Percentiles rank a stretch among this genome's conserved stretches.
These are phyloP conservation scores for Characodon lateralis DNA, from an alignment of 2,797 vertebrate genomes.

Conservation along the genomic window DNA sequence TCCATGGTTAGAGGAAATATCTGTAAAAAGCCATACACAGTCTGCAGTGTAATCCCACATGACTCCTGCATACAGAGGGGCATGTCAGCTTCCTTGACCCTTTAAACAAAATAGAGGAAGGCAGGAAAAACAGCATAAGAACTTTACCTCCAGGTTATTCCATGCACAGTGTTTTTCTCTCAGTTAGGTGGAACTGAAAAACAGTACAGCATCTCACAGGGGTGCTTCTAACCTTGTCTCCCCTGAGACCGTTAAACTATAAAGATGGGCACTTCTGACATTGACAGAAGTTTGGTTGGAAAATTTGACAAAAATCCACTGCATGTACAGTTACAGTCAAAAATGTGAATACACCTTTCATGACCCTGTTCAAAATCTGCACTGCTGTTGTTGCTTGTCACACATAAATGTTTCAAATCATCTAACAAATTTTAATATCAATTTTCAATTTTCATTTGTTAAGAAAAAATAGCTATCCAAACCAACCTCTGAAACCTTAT, in stretches of 20 bases:
- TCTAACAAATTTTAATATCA: neutral
- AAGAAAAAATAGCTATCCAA: neutral
- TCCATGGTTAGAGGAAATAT: neutral
- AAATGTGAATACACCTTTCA: neutral
- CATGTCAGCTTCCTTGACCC: neutral
- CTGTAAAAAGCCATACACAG: neutral
- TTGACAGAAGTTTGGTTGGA: neutral
- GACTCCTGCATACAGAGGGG: neutral
- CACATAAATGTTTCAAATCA: neutral
- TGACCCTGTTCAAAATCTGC: neutral
- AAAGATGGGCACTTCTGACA: neutral
- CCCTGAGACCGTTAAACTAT: neutral
- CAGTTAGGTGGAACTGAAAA: neutral
- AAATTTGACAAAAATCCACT: neutral
- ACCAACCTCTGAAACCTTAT: neutral
- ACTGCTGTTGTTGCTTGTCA: neutral
- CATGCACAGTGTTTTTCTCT: neutral
- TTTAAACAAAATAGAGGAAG: neutral
- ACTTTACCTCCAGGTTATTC: neutral
- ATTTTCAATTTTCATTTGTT: neutral
- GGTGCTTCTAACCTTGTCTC: neutral
- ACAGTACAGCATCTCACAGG: too few relatives aligned
- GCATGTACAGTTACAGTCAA: neutral
- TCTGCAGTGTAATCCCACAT: neutral
- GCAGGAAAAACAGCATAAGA: neutral